phyloP scores from a whole-genome alignment of 2,113 vertebrate species.

The Ciconia boyciana region DNA sequence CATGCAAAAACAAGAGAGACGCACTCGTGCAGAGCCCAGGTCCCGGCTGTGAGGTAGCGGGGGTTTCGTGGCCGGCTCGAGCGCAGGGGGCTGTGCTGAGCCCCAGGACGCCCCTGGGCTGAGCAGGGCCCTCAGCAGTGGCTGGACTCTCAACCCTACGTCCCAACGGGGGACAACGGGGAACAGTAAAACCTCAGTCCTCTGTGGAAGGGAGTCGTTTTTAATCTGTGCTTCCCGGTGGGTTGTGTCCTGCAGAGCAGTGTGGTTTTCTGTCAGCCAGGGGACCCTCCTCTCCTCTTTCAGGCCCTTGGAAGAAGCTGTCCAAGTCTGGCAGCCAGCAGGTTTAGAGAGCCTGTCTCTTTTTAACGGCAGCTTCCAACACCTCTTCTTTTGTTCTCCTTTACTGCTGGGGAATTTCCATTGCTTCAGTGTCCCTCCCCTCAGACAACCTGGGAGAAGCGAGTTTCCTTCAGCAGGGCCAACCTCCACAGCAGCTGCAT shows the following conservation, averaged over 20 bases:
- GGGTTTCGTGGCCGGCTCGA: neutral
- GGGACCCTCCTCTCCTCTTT: neutral
- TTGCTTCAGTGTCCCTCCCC: conserved; percentile 40
- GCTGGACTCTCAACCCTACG: neutral
- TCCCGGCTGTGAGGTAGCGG: rapidly evolving
- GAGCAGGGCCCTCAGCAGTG: rapidly evolving
- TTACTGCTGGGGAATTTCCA: conserved; percentile 62
- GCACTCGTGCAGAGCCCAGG: neutral
- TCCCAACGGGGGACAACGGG: rapidly evolving
- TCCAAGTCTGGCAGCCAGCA: neutral
- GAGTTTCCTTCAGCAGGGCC: conserved; percentile 40
- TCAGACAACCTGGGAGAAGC: conserved; percentile 38
- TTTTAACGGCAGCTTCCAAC: neutral
- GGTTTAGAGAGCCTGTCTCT: neutral
- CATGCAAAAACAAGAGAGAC: neutral
- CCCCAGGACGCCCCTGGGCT: neutral
- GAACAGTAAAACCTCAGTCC: neutral
- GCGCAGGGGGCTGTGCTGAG: rapidly evolving
- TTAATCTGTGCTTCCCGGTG: rapidly evolving
- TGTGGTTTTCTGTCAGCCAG: neutral
- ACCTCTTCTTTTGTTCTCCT: conserved; percentile 55
- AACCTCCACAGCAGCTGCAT: conserved; percentile 17
- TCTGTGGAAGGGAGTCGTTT: neutral
- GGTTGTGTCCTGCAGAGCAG: neutral
- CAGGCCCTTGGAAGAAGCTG: neutral